These are phyloP conservation scores for Bactericera cockerelli DNA, from an alignment of 1,140 invertebrate genomes.

Conservation along the genomic window DNA sequence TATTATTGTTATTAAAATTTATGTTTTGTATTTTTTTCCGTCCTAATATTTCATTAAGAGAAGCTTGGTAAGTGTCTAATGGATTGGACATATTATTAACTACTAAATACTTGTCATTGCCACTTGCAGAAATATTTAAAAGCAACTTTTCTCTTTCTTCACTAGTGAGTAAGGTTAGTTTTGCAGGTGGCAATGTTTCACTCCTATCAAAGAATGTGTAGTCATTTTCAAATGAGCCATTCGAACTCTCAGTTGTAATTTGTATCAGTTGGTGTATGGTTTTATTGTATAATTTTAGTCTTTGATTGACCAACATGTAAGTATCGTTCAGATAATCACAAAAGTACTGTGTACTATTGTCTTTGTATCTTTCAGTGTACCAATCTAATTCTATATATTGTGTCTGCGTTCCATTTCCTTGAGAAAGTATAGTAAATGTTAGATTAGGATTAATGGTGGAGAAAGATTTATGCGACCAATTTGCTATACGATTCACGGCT, in stretches of 20 bases:
- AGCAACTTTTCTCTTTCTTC: not conserved
- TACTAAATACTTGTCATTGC: not conserved
- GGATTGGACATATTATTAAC: not conserved
- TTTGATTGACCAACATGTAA: not conserved
- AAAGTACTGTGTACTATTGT: conserved; percentile 1
- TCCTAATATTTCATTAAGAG: too few species aligned
- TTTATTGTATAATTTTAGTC: not conserved
- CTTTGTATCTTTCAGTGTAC: not conserved
- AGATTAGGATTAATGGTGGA: too few species aligned
- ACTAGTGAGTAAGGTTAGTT: not conserved
- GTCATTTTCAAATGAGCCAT: not conserved
- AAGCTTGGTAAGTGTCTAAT: not conserved
- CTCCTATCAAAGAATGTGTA: not conserved
- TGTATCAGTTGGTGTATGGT: not conserved
- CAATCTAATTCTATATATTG: not conserved
- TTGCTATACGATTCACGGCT: not conserved
- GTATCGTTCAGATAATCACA: not conserved
- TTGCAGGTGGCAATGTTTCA: not conserved
- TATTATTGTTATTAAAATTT: too few species aligned
- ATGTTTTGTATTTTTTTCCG: too few species aligned
- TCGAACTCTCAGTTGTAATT: not conserved
- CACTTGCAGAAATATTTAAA: not conserved
- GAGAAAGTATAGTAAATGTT: not conserved
- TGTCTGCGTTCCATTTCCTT: not conserved
- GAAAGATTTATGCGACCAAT: too few species aligned